These are phyloP conservation scores for Odontocolon sp. DNA, from an alignment of 2,888 invertebrate species.

Conservation along the genomic window DNA sequence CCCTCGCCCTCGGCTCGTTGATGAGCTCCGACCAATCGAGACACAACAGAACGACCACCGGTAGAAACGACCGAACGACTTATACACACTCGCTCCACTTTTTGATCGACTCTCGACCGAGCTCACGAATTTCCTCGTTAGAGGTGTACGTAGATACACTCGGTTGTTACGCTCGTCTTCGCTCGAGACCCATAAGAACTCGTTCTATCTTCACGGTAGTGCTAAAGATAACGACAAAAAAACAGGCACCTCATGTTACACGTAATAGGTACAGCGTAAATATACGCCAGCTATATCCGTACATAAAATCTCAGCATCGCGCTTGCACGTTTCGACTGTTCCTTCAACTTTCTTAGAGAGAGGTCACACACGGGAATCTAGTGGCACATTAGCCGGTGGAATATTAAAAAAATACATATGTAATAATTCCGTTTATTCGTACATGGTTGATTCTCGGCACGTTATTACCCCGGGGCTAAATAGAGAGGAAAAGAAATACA, in stretches of 20 bases:
- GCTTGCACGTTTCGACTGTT: conserved; percentile 21
- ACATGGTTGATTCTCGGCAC: conserved; percentile 43
- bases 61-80: background rate
- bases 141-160: background rate
- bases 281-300: too few relatives aligned
- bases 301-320: background rate
- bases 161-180: background rate
- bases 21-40: conserved; percentile 49
- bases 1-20: conserved; percentile 61
- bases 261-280: too few relatives aligned
- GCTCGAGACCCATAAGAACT: background rate
- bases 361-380: conserved; percentile 29
- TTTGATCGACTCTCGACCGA: conserved; percentile 25
- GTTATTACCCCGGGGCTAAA: conserved; percentile 45
- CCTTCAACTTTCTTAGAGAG: conserved; percentile 11
- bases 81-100: conserved; percentile 42
- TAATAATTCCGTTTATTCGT: background rate
- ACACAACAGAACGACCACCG: background rate
- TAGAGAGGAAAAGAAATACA: background rate
- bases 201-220: background rate
- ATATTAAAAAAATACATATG: conserved; percentile 24
- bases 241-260: too few relatives aligned
- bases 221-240: too few relatives aligned
- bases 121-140: background rate
- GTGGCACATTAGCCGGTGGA: conserved; percentile 30